Evolutionary conservation across 2,888 invertebrate species (phyloP).

Genomic region (Kuschelorhynchus macadamiae): DNA sequence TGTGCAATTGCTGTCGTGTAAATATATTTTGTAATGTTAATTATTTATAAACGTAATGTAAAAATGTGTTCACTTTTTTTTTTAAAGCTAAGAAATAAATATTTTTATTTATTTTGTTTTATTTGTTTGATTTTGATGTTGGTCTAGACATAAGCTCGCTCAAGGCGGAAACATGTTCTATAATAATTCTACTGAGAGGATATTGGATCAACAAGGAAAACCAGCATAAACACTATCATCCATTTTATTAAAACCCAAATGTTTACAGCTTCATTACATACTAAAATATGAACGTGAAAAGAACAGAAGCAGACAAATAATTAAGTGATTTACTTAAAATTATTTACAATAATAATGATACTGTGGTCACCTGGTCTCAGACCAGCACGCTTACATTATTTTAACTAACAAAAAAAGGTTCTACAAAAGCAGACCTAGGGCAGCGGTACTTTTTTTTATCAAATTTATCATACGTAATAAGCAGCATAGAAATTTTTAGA

Average conservation of each 20-base stretch:
- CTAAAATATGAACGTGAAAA: conserved; percentile 69
- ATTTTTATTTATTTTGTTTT: no score
- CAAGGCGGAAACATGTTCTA: no score
- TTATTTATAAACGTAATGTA: conserved; percentile 48
- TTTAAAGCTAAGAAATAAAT: conserved; percentile 37
- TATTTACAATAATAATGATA: conserved; percentile 70
- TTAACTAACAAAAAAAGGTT: conserved; percentile 63
- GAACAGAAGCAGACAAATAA: conserved; percentile 66
- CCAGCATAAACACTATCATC: conserved; percentile 68
- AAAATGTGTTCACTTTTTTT: conserved; percentile 49
- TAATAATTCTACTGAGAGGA: no score
- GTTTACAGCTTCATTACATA: conserved; percentile 69
- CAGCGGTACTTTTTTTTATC: conserved; percentile 43
- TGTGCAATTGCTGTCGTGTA: conserved; percentile 44
- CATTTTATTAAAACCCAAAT: conserved; percentile 70
- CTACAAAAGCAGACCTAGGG: conserved; percentile 66
- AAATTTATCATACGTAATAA: conserved; percentile 34
- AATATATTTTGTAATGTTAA: conserved; percentile 45
- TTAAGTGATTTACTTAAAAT: conserved; percentile 69
- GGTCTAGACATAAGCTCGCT: no score
- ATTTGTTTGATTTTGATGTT: no score
- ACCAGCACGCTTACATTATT: conserved; percentile 62
- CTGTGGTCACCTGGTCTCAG: conserved; percentile 67
- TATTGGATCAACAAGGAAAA: no score
- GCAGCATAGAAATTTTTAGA: conserved; percentile 33